Evolutionary conservation across 1,140 invertebrate species (phyloP).

Genomic region (Drosophila pseudoananassae): DNA sequence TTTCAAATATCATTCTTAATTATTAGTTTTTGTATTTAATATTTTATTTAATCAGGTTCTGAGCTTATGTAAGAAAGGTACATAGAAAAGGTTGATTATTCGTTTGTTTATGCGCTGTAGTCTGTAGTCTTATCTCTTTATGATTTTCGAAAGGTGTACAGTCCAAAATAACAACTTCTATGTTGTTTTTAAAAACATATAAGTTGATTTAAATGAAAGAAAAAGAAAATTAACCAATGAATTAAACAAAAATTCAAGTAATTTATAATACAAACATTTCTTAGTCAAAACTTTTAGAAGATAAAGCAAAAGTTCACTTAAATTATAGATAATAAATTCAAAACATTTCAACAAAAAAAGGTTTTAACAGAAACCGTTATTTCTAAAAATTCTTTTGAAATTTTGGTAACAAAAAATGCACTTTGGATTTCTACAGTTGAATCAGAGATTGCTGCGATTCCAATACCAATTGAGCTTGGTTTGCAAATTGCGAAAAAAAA

Average conservation of each 20-base stretch:
- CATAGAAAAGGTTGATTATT: not conserved
- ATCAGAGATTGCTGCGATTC: constrained; percentile 14
- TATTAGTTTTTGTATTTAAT: not conserved
- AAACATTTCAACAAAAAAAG: not conserved
- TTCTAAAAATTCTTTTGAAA: not conserved
- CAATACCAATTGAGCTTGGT: constrained; percentile 13
- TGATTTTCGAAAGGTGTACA: not conserved
- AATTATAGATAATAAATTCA: not conserved
- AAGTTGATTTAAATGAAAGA: not conserved
- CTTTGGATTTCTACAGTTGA: not conserved
- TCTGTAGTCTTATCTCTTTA: constrained; percentile 3
- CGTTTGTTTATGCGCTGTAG: not conserved
- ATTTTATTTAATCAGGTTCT: not conserved
- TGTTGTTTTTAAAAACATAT: not conserved
- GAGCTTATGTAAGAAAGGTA: constrained; percentile 1
- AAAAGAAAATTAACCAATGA: not conserved
- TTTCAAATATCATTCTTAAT: too few relatives aligned
- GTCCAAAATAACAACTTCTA: not conserved
- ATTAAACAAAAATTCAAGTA: not conserved
- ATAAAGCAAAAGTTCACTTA: not conserved
- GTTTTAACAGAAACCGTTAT: not conserved
- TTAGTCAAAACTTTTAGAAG: not conserved
- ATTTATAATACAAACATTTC: not conserved
- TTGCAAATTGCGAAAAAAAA: constrained; percentile 8
- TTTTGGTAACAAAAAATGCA: constrained; percentile 16